Evolutionary conservation across 2,113 vertebrate species (phyloP).

Genomic region (Heterocephalus glaber): DNA sequence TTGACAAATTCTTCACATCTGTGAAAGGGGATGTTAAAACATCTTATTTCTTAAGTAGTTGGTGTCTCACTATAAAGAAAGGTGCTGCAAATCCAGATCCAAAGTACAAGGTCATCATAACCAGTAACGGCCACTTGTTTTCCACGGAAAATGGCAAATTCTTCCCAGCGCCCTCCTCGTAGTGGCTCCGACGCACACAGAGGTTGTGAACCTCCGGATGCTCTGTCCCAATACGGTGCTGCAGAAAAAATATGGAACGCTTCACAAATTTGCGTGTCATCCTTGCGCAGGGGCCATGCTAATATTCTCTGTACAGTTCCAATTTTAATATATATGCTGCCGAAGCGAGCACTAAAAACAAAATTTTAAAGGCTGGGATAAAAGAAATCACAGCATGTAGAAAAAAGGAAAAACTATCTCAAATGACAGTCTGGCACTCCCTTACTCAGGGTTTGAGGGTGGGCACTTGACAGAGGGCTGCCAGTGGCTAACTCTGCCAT

Average conservation of each 20-base stretch:
- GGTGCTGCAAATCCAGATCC: conserved; percentile 93
- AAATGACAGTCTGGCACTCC: background rate
- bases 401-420: background rate
- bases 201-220: conserved; percentile 93
- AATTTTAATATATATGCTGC: too few species aligned
- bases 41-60: conserved; percentile 95
- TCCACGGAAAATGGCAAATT: conserved; percentile 97
- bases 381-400: background rate
- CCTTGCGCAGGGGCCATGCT: too few species aligned
- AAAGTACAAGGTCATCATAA: conserved; percentile 90
- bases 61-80: conserved; percentile 95
- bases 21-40: conserved; percentile 54
- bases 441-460: background rate
- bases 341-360: too few species aligned
- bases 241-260: too few species aligned
- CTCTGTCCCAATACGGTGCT: conserved; percentile 88
- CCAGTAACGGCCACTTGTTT: conserved; percentile 95
- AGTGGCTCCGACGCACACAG: conserved; percentile 92
- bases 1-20: conserved; percentile 74
- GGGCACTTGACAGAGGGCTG: background rate
- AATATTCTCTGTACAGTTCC: too few species aligned
- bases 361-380: background rate
- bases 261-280: too few species aligned
- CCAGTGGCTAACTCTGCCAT: background rate
- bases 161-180: conserved; percentile 90